phyloP scores from a whole-genome alignment of 1,140 invertebrate species.

The Psilanteris sp. region DNA sequence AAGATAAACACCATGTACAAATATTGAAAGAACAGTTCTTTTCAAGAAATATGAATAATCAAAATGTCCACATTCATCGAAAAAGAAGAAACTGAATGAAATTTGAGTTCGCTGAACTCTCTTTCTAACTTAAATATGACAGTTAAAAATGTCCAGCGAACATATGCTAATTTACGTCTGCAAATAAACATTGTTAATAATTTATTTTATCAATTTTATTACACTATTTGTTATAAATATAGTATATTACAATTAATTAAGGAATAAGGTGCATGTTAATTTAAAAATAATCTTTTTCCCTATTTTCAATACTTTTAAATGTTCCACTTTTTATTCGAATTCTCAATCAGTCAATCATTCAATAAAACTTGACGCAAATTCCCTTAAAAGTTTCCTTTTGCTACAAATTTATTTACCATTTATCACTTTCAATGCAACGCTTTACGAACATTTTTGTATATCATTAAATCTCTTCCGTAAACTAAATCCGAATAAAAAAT shows the following conservation, averaged over 20 bases:
- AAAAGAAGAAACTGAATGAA: too few species aligned
- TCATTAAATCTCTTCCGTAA: conserved; percentile 14
- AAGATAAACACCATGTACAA: too few species aligned
- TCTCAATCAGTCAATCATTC: conserved; percentile 50
- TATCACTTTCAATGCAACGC: conserved; percentile 38
- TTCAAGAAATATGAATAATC: conserved; percentile 35
- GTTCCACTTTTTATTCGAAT: conserved; percentile 8
- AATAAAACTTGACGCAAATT: conserved; percentile 46
- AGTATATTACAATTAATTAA: too few species aligned
- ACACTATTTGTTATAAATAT: too few species aligned
- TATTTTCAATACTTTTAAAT: background rate
- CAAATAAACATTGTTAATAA: too few species aligned
- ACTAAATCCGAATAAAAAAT: conserved; percentile 1
- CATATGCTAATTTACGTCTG: conserved; percentile 12
- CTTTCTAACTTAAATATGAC: conserved; percentile 6
- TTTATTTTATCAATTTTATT: too few species aligned
- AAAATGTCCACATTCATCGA: conserved; percentile 15
- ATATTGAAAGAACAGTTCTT: conserved; percentile 33
- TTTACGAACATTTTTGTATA: conserved; percentile 24
- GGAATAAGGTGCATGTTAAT: too few species aligned
- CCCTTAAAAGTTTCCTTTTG: conserved; percentile 42
- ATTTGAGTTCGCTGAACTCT: conserved; percentile 34
- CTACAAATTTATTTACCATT: conserved; percentile 49
- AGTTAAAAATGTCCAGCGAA: conserved; percentile 31
- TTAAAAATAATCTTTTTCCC: too few species aligned